These are phyloP conservation scores for Choreutis nemorana DNA, from an alignment of 2,888 invertebrate species.

Conservation along the genomic window DNA sequence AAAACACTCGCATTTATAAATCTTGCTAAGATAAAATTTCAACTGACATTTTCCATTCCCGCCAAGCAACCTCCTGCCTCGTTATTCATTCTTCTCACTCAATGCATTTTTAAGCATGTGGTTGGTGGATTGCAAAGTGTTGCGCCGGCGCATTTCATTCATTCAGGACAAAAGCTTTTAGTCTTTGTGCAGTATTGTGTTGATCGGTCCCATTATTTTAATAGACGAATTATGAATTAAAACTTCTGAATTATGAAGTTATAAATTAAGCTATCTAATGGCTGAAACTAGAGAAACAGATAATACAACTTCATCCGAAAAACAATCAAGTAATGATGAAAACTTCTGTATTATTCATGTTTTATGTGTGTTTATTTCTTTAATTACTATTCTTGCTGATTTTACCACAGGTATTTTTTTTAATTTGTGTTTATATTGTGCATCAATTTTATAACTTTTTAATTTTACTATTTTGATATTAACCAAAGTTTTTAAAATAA, in stretches of 20 bases:
- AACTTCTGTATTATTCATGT: constrained; percentile 60
- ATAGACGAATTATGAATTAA: constrained; percentile 12
- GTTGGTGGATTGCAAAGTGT: too few relatives aligned
- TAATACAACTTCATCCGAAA: too few relatives aligned
- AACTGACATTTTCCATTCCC: too few relatives aligned
- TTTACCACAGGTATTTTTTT: constrained; percentile 67
- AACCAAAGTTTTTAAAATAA: not conserved
- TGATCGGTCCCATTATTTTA: constrained; percentile 4
- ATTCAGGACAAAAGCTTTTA: constrained; percentile 3
- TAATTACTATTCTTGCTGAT: constrained; percentile 66
- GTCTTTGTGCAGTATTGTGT: constrained; percentile 3
- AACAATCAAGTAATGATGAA: constrained; percentile 48
- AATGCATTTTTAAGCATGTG: too few relatives aligned
- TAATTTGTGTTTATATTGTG: too few relatives aligned
- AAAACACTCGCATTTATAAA: too few relatives aligned
- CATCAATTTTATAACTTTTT: too few relatives aligned
- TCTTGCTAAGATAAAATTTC: too few relatives aligned
- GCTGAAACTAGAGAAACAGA: constrained; percentile 57
- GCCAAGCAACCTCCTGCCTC: too few relatives aligned
- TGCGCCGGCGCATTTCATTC: constrained; percentile 2
- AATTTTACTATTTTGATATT: constrained; percentile 1
- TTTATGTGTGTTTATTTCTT: constrained; percentile 62
- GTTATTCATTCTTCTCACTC: too few relatives aligned
- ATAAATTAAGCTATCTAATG: constrained; percentile 27
- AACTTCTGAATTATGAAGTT: not conserved